phyloP scores from a whole-genome alignment of 2,888 invertebrate species.

The Leptinotarsa rubiginosa region DNA sequence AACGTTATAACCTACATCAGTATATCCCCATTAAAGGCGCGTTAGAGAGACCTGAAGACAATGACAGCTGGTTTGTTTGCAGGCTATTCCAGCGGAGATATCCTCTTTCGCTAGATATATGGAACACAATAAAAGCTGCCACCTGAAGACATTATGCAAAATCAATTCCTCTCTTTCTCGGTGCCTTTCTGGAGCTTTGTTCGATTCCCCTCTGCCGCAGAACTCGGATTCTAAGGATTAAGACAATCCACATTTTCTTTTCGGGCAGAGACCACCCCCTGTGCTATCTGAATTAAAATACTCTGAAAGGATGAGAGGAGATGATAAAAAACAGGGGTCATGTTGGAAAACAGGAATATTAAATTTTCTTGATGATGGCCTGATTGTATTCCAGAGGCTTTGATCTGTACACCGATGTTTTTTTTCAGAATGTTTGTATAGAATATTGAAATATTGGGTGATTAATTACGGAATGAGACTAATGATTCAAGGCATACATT shows the following conservation, averaged over 20 bases:
- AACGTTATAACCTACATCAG: constrained; percentile 51
- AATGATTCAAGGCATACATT: not conserved
- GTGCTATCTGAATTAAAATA: constrained; percentile 48
- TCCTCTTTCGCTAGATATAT: constrained; percentile 64
- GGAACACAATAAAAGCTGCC: constrained; percentile 67
- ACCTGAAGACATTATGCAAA: constrained; percentile 69
- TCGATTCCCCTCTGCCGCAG: constrained; percentile 58
- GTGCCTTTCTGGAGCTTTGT: constrained; percentile 58
- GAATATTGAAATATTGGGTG: not conserved
- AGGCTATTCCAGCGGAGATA: constrained; percentile 63
- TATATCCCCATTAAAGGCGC: constrained; percentile 62
- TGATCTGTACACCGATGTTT: constrained; percentile 26
- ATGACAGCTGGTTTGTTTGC: constrained; percentile 66
- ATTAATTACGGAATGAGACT: not conserved
- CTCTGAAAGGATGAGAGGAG: constrained; percentile 39
- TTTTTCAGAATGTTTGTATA: not conserved
- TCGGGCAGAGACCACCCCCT: constrained; percentile 43
- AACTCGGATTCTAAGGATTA: constrained; percentile 64
- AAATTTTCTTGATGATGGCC: constrained; percentile 14
- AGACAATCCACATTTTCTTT: constrained; percentile 58
- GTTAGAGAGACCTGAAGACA: constrained; percentile 61
- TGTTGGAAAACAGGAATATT: constrained; percentile 36
- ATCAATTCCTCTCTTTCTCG: constrained; percentile 66
- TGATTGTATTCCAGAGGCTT: constrained; percentile 16
- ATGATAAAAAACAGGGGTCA: constrained; percentile 38